A percentile compares a stretch with the other conserved stretches of the same genome.
Conservation (phyloP, 2,113 vertebrate species). For the Echinops telfairi region DNA sequence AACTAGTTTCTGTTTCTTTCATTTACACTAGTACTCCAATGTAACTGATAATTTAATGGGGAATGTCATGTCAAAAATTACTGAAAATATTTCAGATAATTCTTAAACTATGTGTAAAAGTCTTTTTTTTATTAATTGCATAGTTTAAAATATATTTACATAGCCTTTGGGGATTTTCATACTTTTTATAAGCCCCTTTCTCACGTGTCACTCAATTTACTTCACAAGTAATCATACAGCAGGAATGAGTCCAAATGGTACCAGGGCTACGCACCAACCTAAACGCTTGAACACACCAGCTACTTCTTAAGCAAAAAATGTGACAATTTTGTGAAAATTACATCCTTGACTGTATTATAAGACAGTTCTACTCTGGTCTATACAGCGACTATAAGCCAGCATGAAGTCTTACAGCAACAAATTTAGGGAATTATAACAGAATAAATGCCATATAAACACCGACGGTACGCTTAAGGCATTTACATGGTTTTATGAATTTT, state of each 20-base stretch:
- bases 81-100: slow-evolving; percentile 28
- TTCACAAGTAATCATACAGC: background rate
- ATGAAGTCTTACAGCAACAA: background rate
- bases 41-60: no score
- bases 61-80: slow-evolving; percentile 3
- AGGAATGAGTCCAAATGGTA: background rate
- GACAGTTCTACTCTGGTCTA: background rate
- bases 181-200: background rate
- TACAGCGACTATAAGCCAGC: background rate
- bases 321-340: background rate
- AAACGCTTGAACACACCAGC: background rate
- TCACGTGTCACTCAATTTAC: background rate
- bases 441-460: background rate
- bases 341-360: background rate
- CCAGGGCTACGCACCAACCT: background rate
- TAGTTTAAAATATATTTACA: background rate
- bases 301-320: background rate
- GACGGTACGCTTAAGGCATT: background rate
- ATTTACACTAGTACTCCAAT: background rate
- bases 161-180: background rate
- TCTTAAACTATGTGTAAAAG: background rate
- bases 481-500: background rate
- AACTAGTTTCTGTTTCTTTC: slow-evolving; percentile 3
- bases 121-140: background rate
- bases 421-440: background rate